Conservation (phyloP, 2,888 invertebrate species). For the Marronus borbonicus region DNA sequence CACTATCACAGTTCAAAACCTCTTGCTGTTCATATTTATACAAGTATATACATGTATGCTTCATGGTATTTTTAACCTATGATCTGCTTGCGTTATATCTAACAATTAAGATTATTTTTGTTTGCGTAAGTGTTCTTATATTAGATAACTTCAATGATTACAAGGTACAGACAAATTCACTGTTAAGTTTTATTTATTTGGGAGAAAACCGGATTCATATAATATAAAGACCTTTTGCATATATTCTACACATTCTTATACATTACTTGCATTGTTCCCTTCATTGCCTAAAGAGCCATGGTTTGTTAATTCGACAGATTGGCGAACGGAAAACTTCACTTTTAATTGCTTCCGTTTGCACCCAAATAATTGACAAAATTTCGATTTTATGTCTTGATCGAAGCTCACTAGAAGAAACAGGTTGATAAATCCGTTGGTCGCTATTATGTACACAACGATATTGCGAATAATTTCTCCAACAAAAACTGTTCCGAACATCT, state of each 20-base stretch:
- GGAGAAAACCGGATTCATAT: neutral
- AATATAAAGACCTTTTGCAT: neutral
- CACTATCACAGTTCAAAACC: no score
- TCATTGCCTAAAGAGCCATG: neutral
- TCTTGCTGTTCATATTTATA: no score
- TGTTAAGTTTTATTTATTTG: neutral
- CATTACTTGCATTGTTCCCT: neutral
- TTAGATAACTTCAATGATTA: neutral
- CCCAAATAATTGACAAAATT: slow-evolving; percentile 23
- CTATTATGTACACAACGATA: neutral
- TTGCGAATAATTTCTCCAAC: neutral
- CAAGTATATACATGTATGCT: no score
- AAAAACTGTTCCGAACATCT: neutral
- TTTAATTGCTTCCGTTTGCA: neutral
- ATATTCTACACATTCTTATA: neutral
- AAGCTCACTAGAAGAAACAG: neutral
- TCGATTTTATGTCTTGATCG: neutral
- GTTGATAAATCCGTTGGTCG: neutral
- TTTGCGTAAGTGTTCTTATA: neutral
- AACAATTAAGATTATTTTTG: no score
- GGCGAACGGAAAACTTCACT: neutral
- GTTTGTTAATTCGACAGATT: neutral
- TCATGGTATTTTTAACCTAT: no score
- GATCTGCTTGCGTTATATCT: no score
- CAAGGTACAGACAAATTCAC: neutral